Evolutionary conservation across 2,888 invertebrate genomes (phyloP).

Genomic region (Tubulanus polymorphus): DNA sequence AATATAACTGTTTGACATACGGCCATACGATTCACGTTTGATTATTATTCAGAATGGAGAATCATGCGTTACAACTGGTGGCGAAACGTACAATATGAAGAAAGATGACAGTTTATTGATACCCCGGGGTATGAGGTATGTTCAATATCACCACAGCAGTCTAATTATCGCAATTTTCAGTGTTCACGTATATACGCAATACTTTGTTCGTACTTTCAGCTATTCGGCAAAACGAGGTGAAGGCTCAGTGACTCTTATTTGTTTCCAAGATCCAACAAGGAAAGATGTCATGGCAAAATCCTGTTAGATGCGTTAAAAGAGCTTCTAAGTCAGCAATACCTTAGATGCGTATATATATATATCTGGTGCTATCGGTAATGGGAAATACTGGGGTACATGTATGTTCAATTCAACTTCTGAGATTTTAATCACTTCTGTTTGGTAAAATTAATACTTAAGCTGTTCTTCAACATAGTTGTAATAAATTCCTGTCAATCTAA

Average conservation of each 20-base stretch:
- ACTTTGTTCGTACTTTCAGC: constrained; percentile 5
- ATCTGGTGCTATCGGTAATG: too few species aligned
- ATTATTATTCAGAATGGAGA: constrained; percentile 26
- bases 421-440: too few species aligned
- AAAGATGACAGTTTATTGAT: constrained; percentile 23
- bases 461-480: too few species aligned
- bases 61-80: constrained; percentile 24
- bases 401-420: too few species aligned
- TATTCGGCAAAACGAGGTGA: constrained; percentile 27
- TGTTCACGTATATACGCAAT: neutral
- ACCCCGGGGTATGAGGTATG: neutral
- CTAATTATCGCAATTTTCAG: too few species aligned
- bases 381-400: too few species aligned
- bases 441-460: too few species aligned
- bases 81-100: constrained; percentile 24
- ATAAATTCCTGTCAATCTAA: too few species aligned
- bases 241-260: constrained; percentile 32
- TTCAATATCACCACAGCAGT: neutral
- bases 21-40: neutral
- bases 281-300: too few species aligned
- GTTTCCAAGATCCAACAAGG: constrained; percentile 36
- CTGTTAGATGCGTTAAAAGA: too few species aligned
- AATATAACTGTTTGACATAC: neutral
- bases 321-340: too few species aligned
- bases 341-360: too few species aligned